Conservation (phyloP, 2,113 vertebrate species). For the Podarcis raffonei region DNA sequence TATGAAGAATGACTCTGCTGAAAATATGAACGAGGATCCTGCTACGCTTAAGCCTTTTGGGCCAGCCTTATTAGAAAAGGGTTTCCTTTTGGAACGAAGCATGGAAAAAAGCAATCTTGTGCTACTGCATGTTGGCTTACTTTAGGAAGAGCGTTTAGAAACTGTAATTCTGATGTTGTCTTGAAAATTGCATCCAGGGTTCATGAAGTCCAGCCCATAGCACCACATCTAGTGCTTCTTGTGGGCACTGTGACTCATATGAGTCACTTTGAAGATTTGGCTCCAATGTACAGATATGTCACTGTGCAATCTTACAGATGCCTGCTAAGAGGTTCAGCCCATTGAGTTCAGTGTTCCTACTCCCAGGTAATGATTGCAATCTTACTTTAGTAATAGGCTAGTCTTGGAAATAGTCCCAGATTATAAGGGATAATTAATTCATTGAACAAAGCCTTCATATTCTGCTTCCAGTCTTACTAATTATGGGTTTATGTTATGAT, state of each 20-base stretch:
- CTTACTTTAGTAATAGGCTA: no score
- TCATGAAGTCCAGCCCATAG: background rate
- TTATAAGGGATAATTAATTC: background rate
- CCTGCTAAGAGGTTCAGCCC: no score
- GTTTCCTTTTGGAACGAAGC: constrained; percentile 44
- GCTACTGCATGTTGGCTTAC: background rate
- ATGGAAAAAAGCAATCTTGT: background rate
- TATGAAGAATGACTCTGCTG: constrained; percentile 51
- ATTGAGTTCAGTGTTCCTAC: no score
- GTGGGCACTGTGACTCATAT: background rate
- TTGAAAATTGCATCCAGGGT: background rate
- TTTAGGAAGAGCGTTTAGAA: constrained; percentile 1
- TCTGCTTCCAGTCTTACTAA: background rate
- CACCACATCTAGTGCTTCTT: background rate
- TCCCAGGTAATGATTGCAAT: no score
- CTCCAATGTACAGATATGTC: background rate
- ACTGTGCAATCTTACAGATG: background rate
- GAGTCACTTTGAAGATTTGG: background rate
- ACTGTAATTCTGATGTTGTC: background rate
- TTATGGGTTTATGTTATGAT: no score
- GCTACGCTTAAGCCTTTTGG: constrained; percentile 53
- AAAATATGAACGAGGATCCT: constrained; percentile 59
- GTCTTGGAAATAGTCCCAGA: no score
- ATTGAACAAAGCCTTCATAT: background rate
- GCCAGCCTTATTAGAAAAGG: constrained; percentile 34